Percentiles rank a stretch among this genome's conserved stretches.
phyloP scores from a whole-genome alignment of 2,113 vertebrate species.

The Indicator maculatus region DNA sequence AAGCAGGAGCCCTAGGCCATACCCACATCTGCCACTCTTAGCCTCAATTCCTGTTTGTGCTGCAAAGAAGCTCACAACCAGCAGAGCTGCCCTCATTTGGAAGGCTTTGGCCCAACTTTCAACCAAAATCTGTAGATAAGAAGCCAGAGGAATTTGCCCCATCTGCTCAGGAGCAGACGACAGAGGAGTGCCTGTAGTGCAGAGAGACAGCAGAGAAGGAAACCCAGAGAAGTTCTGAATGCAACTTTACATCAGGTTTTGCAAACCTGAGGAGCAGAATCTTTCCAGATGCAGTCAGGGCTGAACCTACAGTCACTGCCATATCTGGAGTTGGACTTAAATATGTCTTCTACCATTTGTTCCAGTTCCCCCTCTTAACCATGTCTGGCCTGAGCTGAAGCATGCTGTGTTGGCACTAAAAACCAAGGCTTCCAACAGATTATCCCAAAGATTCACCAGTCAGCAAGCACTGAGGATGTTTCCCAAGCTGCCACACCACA shows the following conservation, averaged over 20 bases:
- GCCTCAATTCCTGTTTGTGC: neutral
- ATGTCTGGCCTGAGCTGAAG: neutral
- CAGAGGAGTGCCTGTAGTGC: neutral
- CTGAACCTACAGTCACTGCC: neutral
- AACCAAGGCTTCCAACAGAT: neutral
- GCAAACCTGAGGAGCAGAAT: neutral
- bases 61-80: neutral
- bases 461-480: neutral
- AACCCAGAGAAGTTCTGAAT: neutral
- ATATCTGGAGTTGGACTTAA: neutral
- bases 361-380: neutral
- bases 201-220: neutral
- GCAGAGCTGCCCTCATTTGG: neutral
- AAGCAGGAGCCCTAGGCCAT: constrained; percentile 1
- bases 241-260: neutral
- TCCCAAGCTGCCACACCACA: constrained; percentile 23
- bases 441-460: neutral
- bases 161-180: neutral
- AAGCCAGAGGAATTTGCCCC: neutral
- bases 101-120: neutral
- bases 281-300: neutral
- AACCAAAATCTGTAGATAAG: neutral
- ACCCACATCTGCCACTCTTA: neutral
- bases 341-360: neutral
- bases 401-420: constrained; percentile 9